A percentile compares a stretch with the other conserved stretches of the same genome.
Evolutionary conservation across 2,113 vertebrate genomes (phyloP).

Genomic region (Mesembrinibis cayennensis): DNA sequence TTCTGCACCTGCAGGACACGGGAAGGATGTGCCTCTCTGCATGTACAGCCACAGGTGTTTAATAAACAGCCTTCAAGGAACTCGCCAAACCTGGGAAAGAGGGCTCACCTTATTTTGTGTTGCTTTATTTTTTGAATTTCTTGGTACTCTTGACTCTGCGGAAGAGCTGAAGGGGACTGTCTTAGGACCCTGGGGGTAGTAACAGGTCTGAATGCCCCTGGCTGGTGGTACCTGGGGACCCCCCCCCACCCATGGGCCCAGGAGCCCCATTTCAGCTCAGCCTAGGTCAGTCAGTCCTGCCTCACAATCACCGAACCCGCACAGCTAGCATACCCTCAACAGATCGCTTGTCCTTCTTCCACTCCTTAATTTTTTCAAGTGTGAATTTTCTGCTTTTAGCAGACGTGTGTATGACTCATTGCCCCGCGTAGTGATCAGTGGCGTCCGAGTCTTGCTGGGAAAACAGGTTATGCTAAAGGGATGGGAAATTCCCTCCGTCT

Average conservation of each 20-base stretch:
- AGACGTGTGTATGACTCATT: neutral
- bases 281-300: neutral
- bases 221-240: neutral
- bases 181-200: neutral
- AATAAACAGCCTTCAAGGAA: neutral
- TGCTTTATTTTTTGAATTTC: neutral
- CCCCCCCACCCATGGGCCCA: fast-evolving
- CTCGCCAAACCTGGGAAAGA: neutral
- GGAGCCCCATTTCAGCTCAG: neutral
- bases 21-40: neutral
- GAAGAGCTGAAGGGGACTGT: neutral
- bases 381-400: neutral
- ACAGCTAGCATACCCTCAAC: neutral
- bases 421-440: neutral
- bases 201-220: neutral
- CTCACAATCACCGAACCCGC: neutral
- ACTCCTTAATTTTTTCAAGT: neutral
- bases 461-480: neutral
- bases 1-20: neutral
- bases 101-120: neutral
- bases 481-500: neutral
- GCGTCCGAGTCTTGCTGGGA: neutral
- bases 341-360: neutral
- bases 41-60: neutral
- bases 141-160: neutral